Percentiles rank a stretch among this genome's conserved stretches.
These are phyloP conservation scores for Brachirus orientalis DNA, from an alignment of 2,113 vertebrate species.

Conservation along the genomic window DNA sequence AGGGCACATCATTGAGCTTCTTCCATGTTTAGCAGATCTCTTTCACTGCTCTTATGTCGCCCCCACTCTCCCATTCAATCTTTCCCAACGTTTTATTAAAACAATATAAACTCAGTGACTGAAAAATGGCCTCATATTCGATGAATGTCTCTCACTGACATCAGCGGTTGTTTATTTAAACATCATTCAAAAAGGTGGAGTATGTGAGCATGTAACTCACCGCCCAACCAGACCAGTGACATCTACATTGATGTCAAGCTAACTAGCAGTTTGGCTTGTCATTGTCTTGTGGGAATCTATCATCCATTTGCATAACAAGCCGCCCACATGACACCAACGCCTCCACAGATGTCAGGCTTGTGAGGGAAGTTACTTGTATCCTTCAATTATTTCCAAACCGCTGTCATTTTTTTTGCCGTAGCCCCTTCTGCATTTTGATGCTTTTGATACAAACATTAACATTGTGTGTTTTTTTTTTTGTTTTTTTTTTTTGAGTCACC, in stretches of 20 bases:
- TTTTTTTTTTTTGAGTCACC: slow-evolving; percentile 24
- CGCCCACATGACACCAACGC: slow-evolving; percentile 42
- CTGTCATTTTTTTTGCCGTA: slow-evolving; percentile 5
- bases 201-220: slow-evolving; percentile 1
- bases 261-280: slow-evolving; percentile 35
- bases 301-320: slow-evolving; percentile 72
- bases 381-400: slow-evolving; percentile 16
- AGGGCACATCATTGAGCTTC: slow-evolving; percentile 35
- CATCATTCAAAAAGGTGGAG: slow-evolving; percentile 11
- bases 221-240: slow-evolving; percentile 9
- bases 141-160: slow-evolving; percentile 24
- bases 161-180: slow-evolving; percentile 29
- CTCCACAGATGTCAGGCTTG: slow-evolving; percentile 67
- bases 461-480: slow-evolving; percentile 8
- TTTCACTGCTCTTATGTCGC: slow-evolving; percentile 61
- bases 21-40: slow-evolving; percentile 61
- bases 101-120: slow-evolving; percentile 21
- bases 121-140: slow-evolving; percentile 35
- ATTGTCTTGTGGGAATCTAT: slow-evolving; percentile 49
- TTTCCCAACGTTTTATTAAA: slow-evolving; percentile 22
- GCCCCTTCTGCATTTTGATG: too few relatives aligned
- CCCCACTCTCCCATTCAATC: slow-evolving; percentile 18
- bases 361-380: slow-evolving; percentile 33
- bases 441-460: neutral
- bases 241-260: slow-evolving; percentile 47